phyloP scores from a whole-genome alignment of 2,113 vertebrate species.

The Spermophilus dauricus region DNA sequence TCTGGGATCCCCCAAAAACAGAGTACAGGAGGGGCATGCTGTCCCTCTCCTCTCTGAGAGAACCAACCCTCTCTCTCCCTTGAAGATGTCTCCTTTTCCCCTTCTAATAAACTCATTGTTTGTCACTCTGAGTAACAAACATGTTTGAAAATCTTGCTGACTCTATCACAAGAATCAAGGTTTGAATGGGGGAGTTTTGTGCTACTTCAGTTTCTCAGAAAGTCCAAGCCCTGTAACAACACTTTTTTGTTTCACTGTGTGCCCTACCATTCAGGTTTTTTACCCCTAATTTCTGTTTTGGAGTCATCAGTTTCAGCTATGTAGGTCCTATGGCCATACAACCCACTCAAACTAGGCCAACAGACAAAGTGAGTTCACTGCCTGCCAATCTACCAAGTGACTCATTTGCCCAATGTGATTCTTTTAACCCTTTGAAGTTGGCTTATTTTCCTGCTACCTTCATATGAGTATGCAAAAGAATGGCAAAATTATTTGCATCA shows the following conservation, averaged over 20 bases:
- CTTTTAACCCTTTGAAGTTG: not conserved
- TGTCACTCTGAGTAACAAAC: too few relatives aligned
- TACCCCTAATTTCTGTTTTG: not conserved
- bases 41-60: too few relatives aligned
- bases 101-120: too few relatives aligned
- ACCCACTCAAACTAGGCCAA: not conserved
- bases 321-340: not conserved
- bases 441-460: not conserved
- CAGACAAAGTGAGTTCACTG: not conserved
- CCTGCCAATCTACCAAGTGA: not conserved
- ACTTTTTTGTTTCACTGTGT: not conserved
- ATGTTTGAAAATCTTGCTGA: too few relatives aligned
- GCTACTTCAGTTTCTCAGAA: too few relatives aligned
- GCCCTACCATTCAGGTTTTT: not conserved
- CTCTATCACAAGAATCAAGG: too few relatives aligned
- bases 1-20: too few relatives aligned
- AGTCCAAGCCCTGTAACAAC: too few relatives aligned
- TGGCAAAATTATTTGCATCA: not conserved
- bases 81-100: too few relatives aligned
- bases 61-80: too few relatives aligned
- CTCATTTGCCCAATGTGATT: not conserved
- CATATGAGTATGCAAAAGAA: not conserved
- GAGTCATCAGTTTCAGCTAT: not conserved
- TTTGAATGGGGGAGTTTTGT: too few relatives aligned
- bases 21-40: too few relatives aligned